These are phyloP conservation scores for Leptinotarsa rubiginosa DNA, from an alignment of 2,888 invertebrate genomes.

Conservation along the genomic window DNA sequence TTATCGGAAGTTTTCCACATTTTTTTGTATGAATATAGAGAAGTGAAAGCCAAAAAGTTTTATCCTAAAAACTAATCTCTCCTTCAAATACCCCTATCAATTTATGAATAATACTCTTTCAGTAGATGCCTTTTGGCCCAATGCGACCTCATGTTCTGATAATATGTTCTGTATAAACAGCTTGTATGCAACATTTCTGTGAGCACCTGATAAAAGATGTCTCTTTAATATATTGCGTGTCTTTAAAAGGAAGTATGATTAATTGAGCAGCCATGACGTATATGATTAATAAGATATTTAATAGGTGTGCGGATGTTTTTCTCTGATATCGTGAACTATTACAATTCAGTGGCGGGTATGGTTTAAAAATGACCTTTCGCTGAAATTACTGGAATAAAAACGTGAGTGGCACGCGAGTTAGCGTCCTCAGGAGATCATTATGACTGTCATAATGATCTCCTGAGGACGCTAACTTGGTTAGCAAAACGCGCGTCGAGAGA, in stretches of 20 bases:
- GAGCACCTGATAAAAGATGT: background rate
- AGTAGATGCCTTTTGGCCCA: background rate
- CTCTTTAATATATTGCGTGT: background rate
- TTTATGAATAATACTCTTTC: background rate
- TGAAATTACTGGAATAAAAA: no score
- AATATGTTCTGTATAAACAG: background rate
- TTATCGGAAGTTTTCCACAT: no score
- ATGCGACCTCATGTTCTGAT: slow-evolving; percentile 3
- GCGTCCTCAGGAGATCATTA: no score
- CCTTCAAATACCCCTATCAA: no score
- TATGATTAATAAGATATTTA: slow-evolving; percentile 11
- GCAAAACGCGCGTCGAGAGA: no score
- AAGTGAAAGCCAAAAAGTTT: no score
- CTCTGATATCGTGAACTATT: background rate
- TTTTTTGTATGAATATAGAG: no score
- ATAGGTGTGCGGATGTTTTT: slow-evolving; percentile 4
- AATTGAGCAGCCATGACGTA: background rate
- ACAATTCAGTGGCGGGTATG: background rate
- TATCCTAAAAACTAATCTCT: no score
- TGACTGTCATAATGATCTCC: no score
- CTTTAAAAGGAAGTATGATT: slow-evolving; percentile 4
- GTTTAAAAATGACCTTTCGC: no score
- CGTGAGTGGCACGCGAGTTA: no score
- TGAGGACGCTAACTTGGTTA: no score
- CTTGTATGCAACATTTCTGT: slow-evolving; percentile 5